Base-by-base conservation (phyloP, 1,140 invertebrate genomes). In the Drosophila nannoptera region DNA sequence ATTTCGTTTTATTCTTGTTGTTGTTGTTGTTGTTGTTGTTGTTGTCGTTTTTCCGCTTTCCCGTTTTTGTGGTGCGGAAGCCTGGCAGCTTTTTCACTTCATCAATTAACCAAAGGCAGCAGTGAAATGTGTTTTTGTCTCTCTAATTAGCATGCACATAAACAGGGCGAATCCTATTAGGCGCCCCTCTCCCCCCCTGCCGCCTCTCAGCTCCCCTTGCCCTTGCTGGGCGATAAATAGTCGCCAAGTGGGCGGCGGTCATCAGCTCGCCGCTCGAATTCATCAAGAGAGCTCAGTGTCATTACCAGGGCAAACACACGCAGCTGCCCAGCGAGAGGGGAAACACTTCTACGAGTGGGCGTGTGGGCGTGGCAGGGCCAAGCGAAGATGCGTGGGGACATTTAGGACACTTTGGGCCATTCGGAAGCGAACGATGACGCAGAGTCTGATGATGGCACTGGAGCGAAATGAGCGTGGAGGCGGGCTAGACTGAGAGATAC, bases 111-210 rank as follows among this genome's bases (percentile, higher is more conserved):
- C 81, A 78, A 83, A 68, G 76, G 81, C 80, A 80, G 60, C 76
- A 83, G 22, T 22, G 59, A 83, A 86, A 70, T 81, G 73, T 81
- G 78, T 80, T 78, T 83, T 83, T 68, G 73, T 66, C 80, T 83
- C 80, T 83, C 80, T 84, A 84, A 83, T 83, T 83, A 83, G 81
- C 80, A 83, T 83, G 76, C 55, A 86, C 77, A 84, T 83, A 83
- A 83, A 83, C 80, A 83, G 77, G 80, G 72, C 66, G 78, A 78
- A 83, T 83, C 80, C 80, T 83, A 84, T 84, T 83, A 84, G 63
- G n/a, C 66, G 75, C 53, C 60, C 62, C 9, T 9, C 12, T 7
- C 43, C n/a, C 4, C 3, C 8, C 32, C 35, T 9, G 2, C n/a
- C 5, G 4, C 0, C 32, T n/a, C 9, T 8, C 14, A 5, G 12